phyloP scores from a whole-genome alignment of 2,888 invertebrate genomes.

The Tipula vernalis region DNA sequence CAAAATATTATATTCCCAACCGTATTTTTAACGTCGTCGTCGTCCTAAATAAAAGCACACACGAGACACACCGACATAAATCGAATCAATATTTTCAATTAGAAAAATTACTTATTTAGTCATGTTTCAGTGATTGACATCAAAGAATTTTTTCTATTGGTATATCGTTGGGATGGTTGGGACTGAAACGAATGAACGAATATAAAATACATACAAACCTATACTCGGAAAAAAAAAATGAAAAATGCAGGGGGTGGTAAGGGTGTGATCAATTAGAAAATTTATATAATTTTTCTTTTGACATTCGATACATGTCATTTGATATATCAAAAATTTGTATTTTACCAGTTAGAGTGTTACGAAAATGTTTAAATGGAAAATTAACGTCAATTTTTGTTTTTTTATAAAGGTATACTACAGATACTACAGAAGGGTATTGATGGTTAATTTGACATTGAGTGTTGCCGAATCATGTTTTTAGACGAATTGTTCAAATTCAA shows the following conservation, averaged over 20 bases:
- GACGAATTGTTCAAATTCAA: neutral
- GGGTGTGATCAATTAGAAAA: neutral
- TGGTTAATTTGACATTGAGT: neutral
- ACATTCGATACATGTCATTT: neutral
- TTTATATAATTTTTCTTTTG: neutral
- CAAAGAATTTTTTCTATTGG: neutral
- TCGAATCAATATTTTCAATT: conserved; percentile 4
- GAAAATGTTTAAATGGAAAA: neutral
- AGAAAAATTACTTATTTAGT: neutral
- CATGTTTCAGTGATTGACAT: neutral
- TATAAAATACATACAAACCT: neutral
- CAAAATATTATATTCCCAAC: neutral
- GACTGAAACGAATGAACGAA: neutral
- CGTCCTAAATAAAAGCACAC: neutral
- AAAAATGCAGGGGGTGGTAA: neutral
- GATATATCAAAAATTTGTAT: neutral
- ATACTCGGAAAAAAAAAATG: neutral
- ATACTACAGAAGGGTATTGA: neutral
- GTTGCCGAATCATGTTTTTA: neutral
- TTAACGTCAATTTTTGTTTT: neutral
- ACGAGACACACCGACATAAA: neutral
- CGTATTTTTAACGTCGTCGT: neutral
- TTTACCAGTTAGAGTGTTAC: neutral
- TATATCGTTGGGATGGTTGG: neutral
- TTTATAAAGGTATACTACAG: neutral